A percentile compares a stretch with the other conserved stretches of the same genome.
phyloP scores from a whole-genome alignment of 2,888 invertebrate species.

The Eristalis intricaria region DNA sequence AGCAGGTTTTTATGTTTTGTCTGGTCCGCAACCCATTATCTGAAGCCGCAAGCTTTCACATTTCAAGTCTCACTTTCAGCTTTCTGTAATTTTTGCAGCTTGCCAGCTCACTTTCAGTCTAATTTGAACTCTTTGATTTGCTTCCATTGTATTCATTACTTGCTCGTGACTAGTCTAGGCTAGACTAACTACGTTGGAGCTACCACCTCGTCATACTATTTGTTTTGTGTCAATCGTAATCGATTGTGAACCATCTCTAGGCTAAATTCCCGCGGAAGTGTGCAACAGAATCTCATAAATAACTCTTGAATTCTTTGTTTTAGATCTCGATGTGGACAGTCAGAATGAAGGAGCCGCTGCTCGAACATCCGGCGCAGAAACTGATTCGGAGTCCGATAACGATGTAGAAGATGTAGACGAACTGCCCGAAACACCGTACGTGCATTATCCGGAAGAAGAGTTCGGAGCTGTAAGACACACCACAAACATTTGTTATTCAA shows the following conservation, averaged over 20 bases:
- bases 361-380: conserved; percentile 82
- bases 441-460: conserved; percentile 84
- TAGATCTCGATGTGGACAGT: conserved; percentile 88
- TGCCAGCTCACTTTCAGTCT: neutral
- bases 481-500: too few relatives aligned
- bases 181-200: neutral
- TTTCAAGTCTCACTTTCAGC: neutral
- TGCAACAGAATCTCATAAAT: neutral
- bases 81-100: neutral
- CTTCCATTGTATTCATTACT: neutral
- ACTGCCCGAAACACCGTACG: conserved; percentile 84
- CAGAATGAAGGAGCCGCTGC: conserved; percentile 85
- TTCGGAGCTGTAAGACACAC: conserved; percentile 82
- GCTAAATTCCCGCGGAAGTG: neutral
- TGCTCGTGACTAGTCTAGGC: neutral
- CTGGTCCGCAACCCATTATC: neutral
- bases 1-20: neutral
- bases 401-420: conserved; percentile 76
- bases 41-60: neutral
- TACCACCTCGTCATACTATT: neutral
- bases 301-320: conserved; percentile 2
- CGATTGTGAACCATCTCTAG: neutral
- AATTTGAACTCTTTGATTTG: too few relatives aligned
- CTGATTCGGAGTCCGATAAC: conserved; percentile 84
- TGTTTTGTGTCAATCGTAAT: neutral